Percentiles rank a stretch among this genome's conserved stretches.
phyloP scores from a whole-genome alignment of 2,113 vertebrate genomes.

The Brachyhypopomus gauderio region DNA sequence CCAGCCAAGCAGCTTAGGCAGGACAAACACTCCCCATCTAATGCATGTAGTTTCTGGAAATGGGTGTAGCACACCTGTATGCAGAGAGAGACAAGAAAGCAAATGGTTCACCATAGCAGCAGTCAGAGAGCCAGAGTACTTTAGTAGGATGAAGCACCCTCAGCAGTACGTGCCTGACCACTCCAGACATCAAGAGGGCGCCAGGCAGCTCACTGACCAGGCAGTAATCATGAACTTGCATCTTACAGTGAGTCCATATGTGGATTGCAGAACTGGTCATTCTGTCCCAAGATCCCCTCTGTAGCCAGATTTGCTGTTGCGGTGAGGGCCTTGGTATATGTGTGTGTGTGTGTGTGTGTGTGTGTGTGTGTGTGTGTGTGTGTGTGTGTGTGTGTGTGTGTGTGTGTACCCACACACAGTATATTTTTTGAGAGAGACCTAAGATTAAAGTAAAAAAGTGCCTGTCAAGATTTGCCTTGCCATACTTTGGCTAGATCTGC shows the following conservation, averaged over 20 bases:
- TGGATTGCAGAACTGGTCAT: too few species aligned
- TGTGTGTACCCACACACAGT: too few species aligned
- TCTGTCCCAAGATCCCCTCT: too few species aligned
- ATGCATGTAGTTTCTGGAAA: slow-evolving; percentile 3
- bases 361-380: too few species aligned
- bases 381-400: too few species aligned
- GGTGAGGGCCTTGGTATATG: too few species aligned
- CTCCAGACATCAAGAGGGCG: neutral
- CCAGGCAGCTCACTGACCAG: too few species aligned
- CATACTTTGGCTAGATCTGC: neutral
- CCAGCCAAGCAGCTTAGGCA: neutral
- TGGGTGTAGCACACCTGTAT: neutral
- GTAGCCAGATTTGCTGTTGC: too few species aligned
- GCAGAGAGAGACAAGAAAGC: neutral
- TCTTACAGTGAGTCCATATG: too few species aligned
- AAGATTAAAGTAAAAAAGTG: neutral
- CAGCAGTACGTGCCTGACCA: neutral
- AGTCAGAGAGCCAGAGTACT: neutral
- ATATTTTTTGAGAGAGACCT: too few species aligned
- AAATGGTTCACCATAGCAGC: neutral
- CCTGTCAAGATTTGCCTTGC: neutral
- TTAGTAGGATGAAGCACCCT: neutral
- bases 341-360: too few species aligned
- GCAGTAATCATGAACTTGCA: too few species aligned
- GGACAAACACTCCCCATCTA: slow-evolving; percentile 19